Evolutionary conservation across 2,888 invertebrate species (phyloP), one percentile per base, ranked within the genome.

Genomic region (Syrista parreyssii): DNA sequence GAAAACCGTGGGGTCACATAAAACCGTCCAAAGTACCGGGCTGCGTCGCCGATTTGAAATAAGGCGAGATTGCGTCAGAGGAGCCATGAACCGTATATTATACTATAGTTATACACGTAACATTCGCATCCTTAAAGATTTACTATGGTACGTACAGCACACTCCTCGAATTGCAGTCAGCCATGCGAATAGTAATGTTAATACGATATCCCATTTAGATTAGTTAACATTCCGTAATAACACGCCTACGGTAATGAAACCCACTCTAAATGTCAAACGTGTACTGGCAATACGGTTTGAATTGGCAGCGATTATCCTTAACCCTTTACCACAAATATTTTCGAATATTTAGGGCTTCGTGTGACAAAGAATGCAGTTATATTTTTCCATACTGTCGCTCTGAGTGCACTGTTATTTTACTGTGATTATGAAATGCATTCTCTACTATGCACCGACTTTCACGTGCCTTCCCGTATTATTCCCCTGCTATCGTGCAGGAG

Each of bases 181-280:
- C 55, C 55, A 55, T 55, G 55, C 55, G 55, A 55, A 55, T 55
- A 55, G 55, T 55, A 23, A 55, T 55, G 55, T 55, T 55, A 55
- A 55, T 55, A 23, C 55, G 55, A 55, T 55, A 55, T 55, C 55
- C 23, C 55, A 55, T 55, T 55, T 55, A 55, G 55, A 55, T 71
- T 83, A 86, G 84, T 86, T 86, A 84, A 82, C 86, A 86, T 86
- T 82, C 84, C 83, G 75, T 86, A 86, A 86, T 84, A 86, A 86
- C 86, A 86, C 86, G 85, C 85, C 85, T 86, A 55, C 23, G 55
- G 23, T 55, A 55, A 55, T 55, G 55, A 55, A 55, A 55, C 55
- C 23, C 55, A 23, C 23, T 55, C 81, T 80, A 85, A 85, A 85
- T 85, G 85, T 85, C 85, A 83, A 81, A 81, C 84, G 83, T 84